Conservation (phyloP, 1,140 invertebrate genomes). For the Microplitis mediator region DNA sequence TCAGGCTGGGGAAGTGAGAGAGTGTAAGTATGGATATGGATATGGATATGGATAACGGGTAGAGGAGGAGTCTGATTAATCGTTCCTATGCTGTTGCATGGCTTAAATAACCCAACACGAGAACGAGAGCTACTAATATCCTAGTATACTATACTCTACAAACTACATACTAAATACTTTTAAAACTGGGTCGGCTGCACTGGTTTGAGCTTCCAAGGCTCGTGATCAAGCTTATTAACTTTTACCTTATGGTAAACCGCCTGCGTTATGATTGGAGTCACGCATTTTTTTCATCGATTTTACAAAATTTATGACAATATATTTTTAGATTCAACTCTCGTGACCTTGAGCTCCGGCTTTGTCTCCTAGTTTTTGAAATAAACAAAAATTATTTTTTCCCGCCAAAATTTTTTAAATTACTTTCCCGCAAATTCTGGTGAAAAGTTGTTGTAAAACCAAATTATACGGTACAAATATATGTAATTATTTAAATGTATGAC, state of each 20-base stretch:
- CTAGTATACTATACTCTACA: neutral
- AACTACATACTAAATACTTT: too few species aligned
- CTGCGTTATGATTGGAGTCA: neutral
- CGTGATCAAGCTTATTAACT: neutral
- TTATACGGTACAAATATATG: too few species aligned
- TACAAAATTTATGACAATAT: too few species aligned
- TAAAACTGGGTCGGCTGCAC: constrained; percentile 12
- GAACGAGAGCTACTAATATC: neutral
- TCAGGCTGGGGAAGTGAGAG: too few species aligned
- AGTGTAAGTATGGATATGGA: neutral
- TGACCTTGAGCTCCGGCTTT: too few species aligned
- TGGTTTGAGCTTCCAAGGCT: neutral
- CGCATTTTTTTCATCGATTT: constrained; percentile 5
- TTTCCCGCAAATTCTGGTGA: too few species aligned
- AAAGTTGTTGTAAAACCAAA: too few species aligned
- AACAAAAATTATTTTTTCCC: neutral
- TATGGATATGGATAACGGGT: neutral
- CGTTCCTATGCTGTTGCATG: constrained; percentile 12
- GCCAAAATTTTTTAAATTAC: too few species aligned
- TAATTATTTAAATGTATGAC: too few species aligned
- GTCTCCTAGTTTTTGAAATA: neutral
- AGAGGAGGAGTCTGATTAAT: neutral
- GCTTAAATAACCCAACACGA: constrained; percentile 8
- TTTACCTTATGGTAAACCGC: neutral
- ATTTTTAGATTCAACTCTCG: neutral